Evolutionary conservation across 2,888 invertebrate genomes (phyloP).

Genomic region (Conops quadrifasciatus): DNA sequence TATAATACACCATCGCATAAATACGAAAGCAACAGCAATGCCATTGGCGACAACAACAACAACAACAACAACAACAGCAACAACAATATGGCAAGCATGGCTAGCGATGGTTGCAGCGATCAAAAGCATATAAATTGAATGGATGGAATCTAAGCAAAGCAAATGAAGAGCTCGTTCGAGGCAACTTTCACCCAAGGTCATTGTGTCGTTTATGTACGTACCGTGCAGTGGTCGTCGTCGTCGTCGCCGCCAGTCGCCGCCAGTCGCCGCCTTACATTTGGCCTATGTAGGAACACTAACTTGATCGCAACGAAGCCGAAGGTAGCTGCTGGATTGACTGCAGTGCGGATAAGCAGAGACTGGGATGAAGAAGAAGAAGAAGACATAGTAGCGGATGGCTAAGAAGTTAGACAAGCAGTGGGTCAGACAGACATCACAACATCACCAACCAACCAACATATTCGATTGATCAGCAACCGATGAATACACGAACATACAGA

Average conservation of each 20-base stretch:
- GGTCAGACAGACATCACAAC: background rate
- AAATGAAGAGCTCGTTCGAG: constrained; percentile 51
- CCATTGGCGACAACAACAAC: constrained; percentile 40
- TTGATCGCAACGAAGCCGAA: no score
- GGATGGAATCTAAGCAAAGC: constrained; percentile 27
- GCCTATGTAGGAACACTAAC: no score
- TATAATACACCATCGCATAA: no score
- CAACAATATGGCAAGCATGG: constrained; percentile 31
- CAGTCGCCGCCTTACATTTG: background rate
- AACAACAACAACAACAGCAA: constrained; percentile 34
- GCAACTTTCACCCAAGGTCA: constrained; percentile 54
- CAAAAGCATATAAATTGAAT: constrained; percentile 14
- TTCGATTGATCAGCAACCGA: background rate
- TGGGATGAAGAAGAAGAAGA: background rate
- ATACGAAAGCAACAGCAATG: background rate
- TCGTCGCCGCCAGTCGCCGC: constrained; percentile 35
- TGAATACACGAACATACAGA: background rate
- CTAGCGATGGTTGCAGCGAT: background rate
- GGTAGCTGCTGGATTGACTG: no score
- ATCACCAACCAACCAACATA: background rate
- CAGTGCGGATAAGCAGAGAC: background rate
- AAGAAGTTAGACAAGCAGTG: background rate
- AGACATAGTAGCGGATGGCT: background rate
- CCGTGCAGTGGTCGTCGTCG: no score
- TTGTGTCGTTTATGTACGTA: constrained; percentile 49